Evolutionary conservation across 2,797 vertebrate genomes (phyloP).

Genomic region (Phataginus tricuspis): DNA sequence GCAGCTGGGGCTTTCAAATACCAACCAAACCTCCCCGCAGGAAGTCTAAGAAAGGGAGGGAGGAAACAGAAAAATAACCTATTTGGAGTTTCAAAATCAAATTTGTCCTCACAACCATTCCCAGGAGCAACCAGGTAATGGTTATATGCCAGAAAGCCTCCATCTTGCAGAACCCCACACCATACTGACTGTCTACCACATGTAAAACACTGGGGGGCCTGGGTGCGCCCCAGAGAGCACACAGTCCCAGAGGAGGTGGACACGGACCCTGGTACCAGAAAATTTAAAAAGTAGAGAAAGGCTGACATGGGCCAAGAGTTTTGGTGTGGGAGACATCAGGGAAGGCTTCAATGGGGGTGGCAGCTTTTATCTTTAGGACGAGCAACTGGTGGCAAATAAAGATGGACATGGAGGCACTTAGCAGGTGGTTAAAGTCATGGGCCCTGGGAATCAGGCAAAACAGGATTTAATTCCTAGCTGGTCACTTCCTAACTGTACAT

Average conservation of each 20-base stretch:
- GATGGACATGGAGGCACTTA: not conserved
- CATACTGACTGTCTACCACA: not conserved
- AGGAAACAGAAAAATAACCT: constrained; percentile 27
- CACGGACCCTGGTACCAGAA: too few species aligned
- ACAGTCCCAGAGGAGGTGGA: not conserved
- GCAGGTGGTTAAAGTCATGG: fast-evolving
- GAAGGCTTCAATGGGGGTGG: not conserved
- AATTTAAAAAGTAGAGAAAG: not conserved
- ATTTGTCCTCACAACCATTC: not conserved
- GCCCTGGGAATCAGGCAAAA: not conserved
- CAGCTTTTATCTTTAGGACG: not conserved
- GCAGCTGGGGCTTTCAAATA: constrained; percentile 3
- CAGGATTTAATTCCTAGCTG: not conserved
- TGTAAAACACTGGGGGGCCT: not conserved
- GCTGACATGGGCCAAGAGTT: fast-evolving
- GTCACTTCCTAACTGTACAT: not conserved
- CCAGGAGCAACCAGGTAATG: not conserved
- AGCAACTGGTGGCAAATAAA: not conserved
- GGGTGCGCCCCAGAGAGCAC: not conserved
- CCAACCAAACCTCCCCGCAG: not conserved
- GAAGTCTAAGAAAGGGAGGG: not conserved
- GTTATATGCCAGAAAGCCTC: not conserved
- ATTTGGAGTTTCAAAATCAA: constrained; percentile 56
- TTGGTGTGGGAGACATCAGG: not conserved
- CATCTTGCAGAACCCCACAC: not conserved